Conservation (phyloP, 2,113 vertebrate species). For the Odontesthes bonariensis region DNA sequence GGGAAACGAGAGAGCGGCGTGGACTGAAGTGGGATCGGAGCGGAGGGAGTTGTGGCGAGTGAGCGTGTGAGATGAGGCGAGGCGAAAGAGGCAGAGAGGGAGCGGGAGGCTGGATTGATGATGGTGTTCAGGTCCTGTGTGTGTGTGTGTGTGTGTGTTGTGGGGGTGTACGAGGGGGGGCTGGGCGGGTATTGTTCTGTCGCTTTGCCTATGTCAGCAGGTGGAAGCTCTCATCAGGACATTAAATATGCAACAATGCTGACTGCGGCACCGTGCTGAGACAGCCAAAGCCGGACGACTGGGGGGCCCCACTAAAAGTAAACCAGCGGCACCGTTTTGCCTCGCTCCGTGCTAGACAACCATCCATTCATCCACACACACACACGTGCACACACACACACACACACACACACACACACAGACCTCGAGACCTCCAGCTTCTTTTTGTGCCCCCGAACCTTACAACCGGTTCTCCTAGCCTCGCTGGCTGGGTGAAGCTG, state of each 20-base stretch:
- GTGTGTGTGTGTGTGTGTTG: constrained; percentile 5
- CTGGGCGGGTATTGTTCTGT: constrained; percentile 91
- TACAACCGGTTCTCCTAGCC: not conserved
- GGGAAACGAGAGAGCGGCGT: constrained; percentile 39
- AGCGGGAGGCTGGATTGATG: constrained; percentile 84
- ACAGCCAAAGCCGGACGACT: constrained; percentile 85
- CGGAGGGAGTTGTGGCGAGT: constrained; percentile 58
- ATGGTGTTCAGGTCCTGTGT: constrained; percentile 83
- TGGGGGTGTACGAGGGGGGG: constrained; percentile 70
- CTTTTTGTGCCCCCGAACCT: constrained; percentile 26
- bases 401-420: constrained; percentile 28
- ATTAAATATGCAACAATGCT: constrained; percentile 99
- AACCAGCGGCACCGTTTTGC: constrained; percentile 33
- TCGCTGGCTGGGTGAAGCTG: constrained; percentile 9
- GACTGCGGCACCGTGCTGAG: constrained; percentile 94
- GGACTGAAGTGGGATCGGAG: constrained; percentile 56
- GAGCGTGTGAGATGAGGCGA: constrained; percentile 57
- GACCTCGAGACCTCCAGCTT: not conserved
- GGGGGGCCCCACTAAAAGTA: constrained; percentile 61
- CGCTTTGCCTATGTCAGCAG: constrained; percentile 99
- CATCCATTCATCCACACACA: constrained; percentile 18
- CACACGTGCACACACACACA: constrained; percentile 31
- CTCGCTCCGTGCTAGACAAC: not conserved
- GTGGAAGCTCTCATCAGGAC: constrained; percentile 96
- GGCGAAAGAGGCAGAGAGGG: constrained; percentile 48